Evolutionary conservation across 2,113 vertebrate genomes (phyloP).

Genomic region (Eubucco bourcierii): DNA sequence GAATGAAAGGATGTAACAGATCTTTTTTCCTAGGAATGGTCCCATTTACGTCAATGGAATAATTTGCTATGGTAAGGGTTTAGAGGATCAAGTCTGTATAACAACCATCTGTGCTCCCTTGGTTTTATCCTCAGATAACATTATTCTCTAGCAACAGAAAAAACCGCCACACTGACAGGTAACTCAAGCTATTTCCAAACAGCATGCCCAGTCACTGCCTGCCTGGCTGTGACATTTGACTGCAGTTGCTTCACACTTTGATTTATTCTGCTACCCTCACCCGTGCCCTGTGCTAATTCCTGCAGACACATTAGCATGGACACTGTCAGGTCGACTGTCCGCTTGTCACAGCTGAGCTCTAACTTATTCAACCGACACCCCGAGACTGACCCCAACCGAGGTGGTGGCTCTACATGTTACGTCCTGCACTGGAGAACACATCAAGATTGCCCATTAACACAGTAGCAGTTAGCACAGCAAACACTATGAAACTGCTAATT

Average conservation of each 20-base stretch:
- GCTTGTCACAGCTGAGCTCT: background rate
- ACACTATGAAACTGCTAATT: background rate
- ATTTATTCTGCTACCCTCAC: conserved; percentile 5
- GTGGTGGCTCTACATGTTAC: background rate
- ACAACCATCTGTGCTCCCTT: background rate
- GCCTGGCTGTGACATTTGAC: background rate
- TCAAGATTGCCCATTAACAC: background rate
- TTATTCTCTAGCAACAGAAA: background rate
- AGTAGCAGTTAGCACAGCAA: background rate
- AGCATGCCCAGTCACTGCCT: background rate
- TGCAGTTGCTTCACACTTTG: background rate
- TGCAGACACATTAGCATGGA: background rate
- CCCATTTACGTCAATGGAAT: background rate
- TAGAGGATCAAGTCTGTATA: background rate
- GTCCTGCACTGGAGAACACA: background rate
- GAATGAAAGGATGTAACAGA: background rate
- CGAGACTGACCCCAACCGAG: background rate
- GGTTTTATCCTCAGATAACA: conserved; percentile 11
- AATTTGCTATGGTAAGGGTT: background rate
- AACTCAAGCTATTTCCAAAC: background rate
- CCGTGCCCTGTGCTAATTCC: background rate
- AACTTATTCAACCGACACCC: background rate
- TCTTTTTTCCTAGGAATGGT: background rate
- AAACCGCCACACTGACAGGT: background rate
- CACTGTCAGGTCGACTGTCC: background rate